phyloP scores from a whole-genome alignment of 2,888 invertebrate genomes.

The Drosophila mulleri region DNA sequence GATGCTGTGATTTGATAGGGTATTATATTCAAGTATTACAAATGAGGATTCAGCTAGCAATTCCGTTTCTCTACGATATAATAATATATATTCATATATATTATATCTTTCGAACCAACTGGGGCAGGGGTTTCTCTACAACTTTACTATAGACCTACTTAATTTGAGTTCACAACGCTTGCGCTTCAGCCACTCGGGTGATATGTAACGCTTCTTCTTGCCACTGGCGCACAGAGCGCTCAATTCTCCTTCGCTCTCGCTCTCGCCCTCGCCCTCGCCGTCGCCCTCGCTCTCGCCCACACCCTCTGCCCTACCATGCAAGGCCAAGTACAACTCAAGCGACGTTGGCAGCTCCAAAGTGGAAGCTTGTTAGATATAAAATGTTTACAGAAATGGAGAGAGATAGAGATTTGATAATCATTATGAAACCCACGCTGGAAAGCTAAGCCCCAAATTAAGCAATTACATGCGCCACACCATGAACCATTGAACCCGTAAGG shows the following conservation, averaged over 20 bases:
- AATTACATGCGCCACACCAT: constrained; percentile 50
- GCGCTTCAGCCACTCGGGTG: constrained; percentile 84
- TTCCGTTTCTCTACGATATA: neutral
- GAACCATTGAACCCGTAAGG: constrained; percentile 23
- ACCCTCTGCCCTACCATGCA: constrained; percentile 9
- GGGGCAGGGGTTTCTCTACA: neutral
- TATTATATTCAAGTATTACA: neutral
- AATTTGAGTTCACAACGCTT: constrained; percentile 83
- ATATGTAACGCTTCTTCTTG: constrained; percentile 83
- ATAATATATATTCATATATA: no score
- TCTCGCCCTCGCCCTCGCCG: neutral
- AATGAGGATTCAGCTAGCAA: no score
- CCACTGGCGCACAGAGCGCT: constrained; percentile 58
- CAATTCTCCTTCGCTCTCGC: constrained; percentile 4
- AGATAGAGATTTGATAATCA: neutral
- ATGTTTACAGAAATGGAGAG: neutral
- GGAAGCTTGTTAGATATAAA: constrained; percentile 55
- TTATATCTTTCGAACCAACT: neutral
- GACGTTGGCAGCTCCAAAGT: constrained; percentile 58
- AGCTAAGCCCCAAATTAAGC: constrained; percentile 11
- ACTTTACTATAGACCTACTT: constrained; percentile 68
- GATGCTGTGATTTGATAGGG: no score
- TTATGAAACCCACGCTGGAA: neutral
- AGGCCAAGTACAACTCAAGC: constrained; percentile 38
- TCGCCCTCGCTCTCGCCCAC: neutral